These are phyloP conservation scores for Digitonthophagus gazella DNA, from an alignment of 2,888 invertebrate species.

Conservation along the genomic window DNA sequence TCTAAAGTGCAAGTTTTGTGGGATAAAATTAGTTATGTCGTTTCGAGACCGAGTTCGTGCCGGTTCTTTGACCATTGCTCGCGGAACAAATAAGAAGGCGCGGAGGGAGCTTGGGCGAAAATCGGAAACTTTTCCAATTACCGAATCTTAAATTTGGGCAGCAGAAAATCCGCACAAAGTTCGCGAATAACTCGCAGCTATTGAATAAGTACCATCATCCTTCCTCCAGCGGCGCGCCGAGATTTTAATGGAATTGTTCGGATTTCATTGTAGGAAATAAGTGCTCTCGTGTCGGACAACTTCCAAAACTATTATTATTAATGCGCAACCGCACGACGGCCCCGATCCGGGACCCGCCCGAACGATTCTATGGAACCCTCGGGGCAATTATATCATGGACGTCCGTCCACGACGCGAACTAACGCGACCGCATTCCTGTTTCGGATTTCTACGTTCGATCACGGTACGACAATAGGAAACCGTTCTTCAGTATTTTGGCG, in stretches of 20 bases:
- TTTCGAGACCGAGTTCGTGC: not conserved
- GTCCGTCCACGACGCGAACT: not conserved
- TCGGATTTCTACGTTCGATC: not conserved
- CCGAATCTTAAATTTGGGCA: not conserved
- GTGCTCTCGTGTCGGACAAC: constrained; percentile 12
- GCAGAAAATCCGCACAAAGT: constrained; percentile 1
- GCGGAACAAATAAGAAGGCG: not conserved
- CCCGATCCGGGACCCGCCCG: too few species aligned
- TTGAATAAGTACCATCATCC: constrained; percentile 12
- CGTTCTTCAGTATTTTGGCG: not conserved
- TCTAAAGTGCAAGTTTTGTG: too few species aligned
- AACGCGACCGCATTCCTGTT: not conserved
- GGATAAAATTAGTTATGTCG: not conserved
- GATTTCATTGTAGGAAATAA: constrained; percentile 14
- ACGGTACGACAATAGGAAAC: not conserved
- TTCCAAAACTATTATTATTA: constrained; percentile 12
- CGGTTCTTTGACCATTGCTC: not conserved
- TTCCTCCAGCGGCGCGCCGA: not conserved
- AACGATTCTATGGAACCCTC: not conserved
- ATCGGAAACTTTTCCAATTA: not conserved
- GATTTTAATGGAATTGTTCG: constrained; percentile 18
- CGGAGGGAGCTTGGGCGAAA: not conserved
- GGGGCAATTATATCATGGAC: not conserved
- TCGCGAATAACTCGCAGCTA: constrained; percentile 1
- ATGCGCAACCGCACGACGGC: constrained; percentile 12